Conservation (phyloP, 1,140 invertebrate genomes). For the Macrostomum lignano region DNA sequence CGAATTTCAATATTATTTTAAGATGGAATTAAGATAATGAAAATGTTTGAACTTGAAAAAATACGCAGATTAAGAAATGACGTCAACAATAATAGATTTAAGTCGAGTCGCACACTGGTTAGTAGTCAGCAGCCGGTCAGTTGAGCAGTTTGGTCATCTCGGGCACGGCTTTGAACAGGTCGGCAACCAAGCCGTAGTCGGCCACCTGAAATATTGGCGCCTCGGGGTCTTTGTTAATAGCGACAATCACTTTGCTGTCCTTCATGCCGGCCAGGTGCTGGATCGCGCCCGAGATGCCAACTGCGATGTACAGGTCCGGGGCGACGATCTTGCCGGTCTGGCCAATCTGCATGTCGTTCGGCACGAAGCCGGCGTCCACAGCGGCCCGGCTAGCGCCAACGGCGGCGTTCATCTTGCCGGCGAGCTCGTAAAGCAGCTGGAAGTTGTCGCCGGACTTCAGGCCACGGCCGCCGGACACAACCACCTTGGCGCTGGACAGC, state of each 20-base stretch:
- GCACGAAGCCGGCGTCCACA: conserved; percentile 90
- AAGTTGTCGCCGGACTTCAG: conserved; percentile 94
- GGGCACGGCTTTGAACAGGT: conserved; percentile 39
- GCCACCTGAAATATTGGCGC: conserved; percentile 95
- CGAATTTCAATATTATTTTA: no score
- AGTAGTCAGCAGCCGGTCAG: no score
- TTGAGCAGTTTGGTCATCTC: background rate
- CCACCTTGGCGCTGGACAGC: conserved; percentile 56
- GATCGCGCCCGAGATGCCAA: conserved; percentile 94
- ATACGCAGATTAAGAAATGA: no score
- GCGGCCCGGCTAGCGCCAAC: conserved; percentile 93
- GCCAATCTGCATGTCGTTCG: conserved; percentile 93
- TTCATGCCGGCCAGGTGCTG: conserved; percentile 94
- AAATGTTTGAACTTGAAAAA: no score
- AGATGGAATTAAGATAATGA: no score
- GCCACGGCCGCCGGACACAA: conserved; percentile 58
- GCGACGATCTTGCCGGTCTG: conserved; percentile 98
- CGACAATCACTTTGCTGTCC: conserved; percentile 94
- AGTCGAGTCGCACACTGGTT: no score
- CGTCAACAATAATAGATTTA: no score
- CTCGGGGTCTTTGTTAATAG: conserved; percentile 95
- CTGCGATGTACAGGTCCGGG: conserved; percentile 80
- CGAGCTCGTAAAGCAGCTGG: conserved; percentile 57
- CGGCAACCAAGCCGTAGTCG: conserved; percentile 83
- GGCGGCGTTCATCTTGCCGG: conserved; percentile 79